Conservation (phyloP, 1,140 invertebrate species). For the Radopholus similis region DNA sequence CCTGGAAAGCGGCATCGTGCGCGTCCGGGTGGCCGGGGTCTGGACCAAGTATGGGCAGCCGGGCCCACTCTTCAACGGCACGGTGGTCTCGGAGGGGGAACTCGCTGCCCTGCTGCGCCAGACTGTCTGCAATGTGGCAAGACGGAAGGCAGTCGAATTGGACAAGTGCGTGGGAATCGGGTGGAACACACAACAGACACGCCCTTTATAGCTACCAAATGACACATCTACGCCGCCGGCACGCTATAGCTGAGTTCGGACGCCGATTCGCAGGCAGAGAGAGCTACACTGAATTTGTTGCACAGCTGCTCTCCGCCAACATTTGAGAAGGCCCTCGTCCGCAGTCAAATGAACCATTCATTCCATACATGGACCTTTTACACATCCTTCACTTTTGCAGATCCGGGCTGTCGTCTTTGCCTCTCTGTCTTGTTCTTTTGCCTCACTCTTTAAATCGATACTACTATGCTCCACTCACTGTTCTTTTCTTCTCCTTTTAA, state of each 20-base stretch:
- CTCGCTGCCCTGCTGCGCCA: conserved; percentile 32
- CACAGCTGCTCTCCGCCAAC: conserved; percentile 7
- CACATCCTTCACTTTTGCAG: too few species aligned
- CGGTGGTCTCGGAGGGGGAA: conserved; percentile 30
- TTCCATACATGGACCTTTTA: too few species aligned
- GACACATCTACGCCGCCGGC: conserved; percentile 30
- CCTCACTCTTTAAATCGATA: too few species aligned
- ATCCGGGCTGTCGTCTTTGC: too few species aligned
- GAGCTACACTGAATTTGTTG: conserved; percentile 33
- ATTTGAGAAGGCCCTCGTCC: too few species aligned
- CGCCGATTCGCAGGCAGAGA: conserved; percentile 11
- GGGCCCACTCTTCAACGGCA: conserved; percentile 44
- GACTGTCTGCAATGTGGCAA: conserved; percentile 33
- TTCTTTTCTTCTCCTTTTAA: too few species aligned
- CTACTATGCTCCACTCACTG: too few species aligned
- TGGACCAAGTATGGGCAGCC: conserved; percentile 46
- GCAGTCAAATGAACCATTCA: too few species aligned
- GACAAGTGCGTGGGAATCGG: conserved; percentile 30
- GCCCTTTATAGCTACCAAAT: conserved; percentile 29
- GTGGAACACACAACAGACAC: neutral
- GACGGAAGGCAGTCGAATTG: conserved; percentile 40
- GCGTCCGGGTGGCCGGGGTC: conserved; percentile 36
- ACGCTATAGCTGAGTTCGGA: conserved; percentile 31
- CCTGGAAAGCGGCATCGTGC: conserved; percentile 31
- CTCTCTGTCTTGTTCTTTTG: too few species aligned